phyloP scores from a whole-genome alignment of 2,888 invertebrate species.

The Pollenia griseotomentosa region DNA sequence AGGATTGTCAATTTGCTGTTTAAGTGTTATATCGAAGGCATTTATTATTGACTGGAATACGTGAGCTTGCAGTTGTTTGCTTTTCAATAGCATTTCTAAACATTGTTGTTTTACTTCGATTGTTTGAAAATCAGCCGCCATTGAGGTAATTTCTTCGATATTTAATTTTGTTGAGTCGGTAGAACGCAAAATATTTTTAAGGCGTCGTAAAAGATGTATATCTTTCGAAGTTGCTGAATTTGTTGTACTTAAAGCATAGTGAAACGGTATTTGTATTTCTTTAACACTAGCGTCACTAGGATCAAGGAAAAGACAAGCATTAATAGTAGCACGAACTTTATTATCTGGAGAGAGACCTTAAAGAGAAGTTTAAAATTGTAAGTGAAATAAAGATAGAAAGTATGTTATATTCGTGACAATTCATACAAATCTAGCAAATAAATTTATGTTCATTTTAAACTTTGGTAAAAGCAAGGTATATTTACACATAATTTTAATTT shows the following conservation, averaged over 20 bases:
- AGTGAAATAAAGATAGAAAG: too few relatives aligned
- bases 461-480: too few relatives aligned
- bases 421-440: too few relatives aligned
- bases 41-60: slow-evolving; percentile 85
- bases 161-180: slow-evolving; percentile 84
- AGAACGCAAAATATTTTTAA: slow-evolving; percentile 88
- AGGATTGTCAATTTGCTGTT: slow-evolving; percentile 73
- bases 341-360: slow-evolving; percentile 86
- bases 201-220: slow-evolving; percentile 92
- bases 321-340: slow-evolving; percentile 87
- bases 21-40: slow-evolving; percentile 78
- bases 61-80: slow-evolving; percentile 87
- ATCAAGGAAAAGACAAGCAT: slow-evolving; percentile 91
- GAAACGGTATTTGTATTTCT: slow-evolving; percentile 94
- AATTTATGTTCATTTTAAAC: too few relatives aligned
- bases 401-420: too few relatives aligned
- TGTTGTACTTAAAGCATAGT: slow-evolving; percentile 94
- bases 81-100: slow-evolving; percentile 88
- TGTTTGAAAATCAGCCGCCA: slow-evolving; percentile 88
- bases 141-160: slow-evolving; percentile 76
- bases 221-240: slow-evolving; percentile 95
- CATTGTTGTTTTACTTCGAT: slow-evolving; percentile 89
- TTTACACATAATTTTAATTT: too few relatives aligned
- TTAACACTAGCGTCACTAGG: slow-evolving; percentile 91
- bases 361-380: not conserved